phyloP scores from a whole-genome alignment of 2,797 vertebrate genomes.

The Channallabes apus region DNA sequence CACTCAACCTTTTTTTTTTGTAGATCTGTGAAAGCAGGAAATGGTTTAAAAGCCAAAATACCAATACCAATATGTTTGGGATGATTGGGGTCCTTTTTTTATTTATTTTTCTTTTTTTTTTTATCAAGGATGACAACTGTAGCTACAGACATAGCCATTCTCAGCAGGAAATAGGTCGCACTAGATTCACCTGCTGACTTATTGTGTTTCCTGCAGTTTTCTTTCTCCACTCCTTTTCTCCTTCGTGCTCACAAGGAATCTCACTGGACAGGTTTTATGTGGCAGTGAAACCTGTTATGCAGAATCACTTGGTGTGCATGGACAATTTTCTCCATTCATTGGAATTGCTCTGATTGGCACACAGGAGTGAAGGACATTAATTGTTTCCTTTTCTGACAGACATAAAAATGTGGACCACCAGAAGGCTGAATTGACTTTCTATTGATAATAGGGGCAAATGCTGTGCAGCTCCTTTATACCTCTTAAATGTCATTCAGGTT shows the following conservation, averaged over 20 bases:
- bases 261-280: neutral
- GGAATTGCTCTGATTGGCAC: neutral
- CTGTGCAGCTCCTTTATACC: neutral
- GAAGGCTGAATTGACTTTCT: neutral
- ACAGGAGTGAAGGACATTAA: slow-evolving; percentile 8
- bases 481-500: slow-evolving; percentile 1
- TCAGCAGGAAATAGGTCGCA: neutral
- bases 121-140: neutral
- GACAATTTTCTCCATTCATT: neutral
- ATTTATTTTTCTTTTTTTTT: neutral
- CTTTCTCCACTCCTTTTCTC: neutral
- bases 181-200: neutral
- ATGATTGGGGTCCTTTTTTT: neutral
- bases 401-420: too few species aligned
- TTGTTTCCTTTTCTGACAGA: neutral
- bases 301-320: neutral
- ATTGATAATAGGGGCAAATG: neutral
- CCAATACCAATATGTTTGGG: neutral
- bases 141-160: neutral
- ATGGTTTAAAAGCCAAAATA: neutral
- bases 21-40: neutral
- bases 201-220: slow-evolving; percentile 28
- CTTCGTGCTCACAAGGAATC: slow-evolving; percentile 13
- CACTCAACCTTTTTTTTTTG: neutral
- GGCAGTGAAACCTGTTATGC: neutral